Evolutionary conservation across 2,888 invertebrate genomes (phyloP).

Genomic region (Dasysyrphus albostriatus): DNA sequence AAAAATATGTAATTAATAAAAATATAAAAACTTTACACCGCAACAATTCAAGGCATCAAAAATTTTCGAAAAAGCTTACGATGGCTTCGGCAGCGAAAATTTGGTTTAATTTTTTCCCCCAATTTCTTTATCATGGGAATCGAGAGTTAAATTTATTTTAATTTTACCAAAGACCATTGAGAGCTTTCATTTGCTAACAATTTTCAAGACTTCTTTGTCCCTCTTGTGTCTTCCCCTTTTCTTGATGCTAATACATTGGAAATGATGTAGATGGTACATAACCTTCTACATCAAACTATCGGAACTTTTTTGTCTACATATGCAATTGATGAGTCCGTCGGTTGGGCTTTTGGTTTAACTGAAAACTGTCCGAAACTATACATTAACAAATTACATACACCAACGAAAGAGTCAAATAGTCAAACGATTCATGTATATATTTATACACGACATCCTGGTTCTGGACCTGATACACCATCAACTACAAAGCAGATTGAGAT

Average conservation of each 20-base stretch:
- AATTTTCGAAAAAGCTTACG: too few species aligned
- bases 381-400: constrained; percentile 25
- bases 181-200: neutral
- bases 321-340: constrained; percentile 63
- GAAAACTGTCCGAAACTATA: constrained; percentile 38
- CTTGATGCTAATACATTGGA: too few species aligned
- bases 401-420: constrained; percentile 58
- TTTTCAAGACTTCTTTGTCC: neutral
- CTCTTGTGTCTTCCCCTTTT: neutral
- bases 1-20: too few species aligned
- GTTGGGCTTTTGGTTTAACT: constrained; percentile 59
- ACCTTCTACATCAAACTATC: too few species aligned
- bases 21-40: too few species aligned
- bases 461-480: constrained; percentile 7
- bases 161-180: too few species aligned
- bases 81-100: too few species aligned
- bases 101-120: too few species aligned
- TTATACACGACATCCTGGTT: constrained; percentile 6
- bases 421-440: constrained; percentile 34
- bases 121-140: too few species aligned
- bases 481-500: constrained; percentile 28
- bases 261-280: too few species aligned
- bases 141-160: too few species aligned
- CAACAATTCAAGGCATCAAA: too few species aligned
- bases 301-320: constrained; percentile 6